These are phyloP conservation scores for Gryllus longicercus DNA, from an alignment of 2,888 invertebrate species.

Conservation along the genomic window DNA sequence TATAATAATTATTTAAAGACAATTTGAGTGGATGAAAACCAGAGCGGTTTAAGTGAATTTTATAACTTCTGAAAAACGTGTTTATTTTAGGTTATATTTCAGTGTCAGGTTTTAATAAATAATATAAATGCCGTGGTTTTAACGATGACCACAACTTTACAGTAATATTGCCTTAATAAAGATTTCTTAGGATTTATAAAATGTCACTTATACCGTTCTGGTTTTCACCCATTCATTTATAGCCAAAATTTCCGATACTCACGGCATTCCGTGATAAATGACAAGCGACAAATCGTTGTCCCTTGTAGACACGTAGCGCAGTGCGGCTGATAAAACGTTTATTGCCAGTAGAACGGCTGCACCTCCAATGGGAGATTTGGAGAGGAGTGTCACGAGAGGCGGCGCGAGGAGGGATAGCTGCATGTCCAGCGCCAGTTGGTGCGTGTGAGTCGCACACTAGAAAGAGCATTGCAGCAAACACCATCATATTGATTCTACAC, in stretches of 20 bases:
- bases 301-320: conserved; percentile 59
- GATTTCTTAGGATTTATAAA: too few relatives aligned
- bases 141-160: too few relatives aligned
- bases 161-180: too few relatives aligned
- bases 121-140: too few relatives aligned
- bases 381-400: conserved; percentile 61
- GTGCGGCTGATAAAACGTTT: conserved; percentile 58
- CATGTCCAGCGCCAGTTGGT: conserved; percentile 70
- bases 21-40: neutral
- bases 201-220: too few relatives aligned
- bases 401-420: conserved; percentile 66
- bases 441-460: conserved; percentile 73
- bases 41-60: too few relatives aligned
- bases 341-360: conserved; percentile 55
- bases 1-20: too few relatives aligned
- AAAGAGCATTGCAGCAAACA: conserved; percentile 29
- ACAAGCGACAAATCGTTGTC: conserved; percentile 62
- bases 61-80: too few relatives aligned
- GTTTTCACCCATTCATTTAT: neutral
- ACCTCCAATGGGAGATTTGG: conserved; percentile 55
- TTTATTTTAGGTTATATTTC: too few relatives aligned
- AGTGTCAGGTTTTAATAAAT: too few relatives aligned
- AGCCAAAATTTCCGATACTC: conserved; percentile 39
- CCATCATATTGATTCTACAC: too few relatives aligned
- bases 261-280: conserved; percentile 69